Evolutionary conservation across 2,888 invertebrate genomes (phyloP).

Genomic region (Andricus quercusramuli): DNA sequence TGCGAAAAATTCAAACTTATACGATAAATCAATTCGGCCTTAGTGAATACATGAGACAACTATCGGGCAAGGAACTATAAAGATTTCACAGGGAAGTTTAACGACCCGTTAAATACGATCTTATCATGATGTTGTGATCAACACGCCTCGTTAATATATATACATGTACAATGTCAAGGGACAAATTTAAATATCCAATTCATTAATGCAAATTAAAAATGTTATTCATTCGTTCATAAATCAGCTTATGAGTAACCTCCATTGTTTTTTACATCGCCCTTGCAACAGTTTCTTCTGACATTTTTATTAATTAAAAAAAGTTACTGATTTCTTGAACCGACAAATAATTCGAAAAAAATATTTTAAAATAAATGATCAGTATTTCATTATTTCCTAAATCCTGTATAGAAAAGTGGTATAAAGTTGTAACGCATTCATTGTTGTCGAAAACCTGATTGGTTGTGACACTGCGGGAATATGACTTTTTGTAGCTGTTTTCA

Average conservation of each 20-base stretch:
- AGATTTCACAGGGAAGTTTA: slow-evolving; percentile 35
- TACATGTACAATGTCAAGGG: slow-evolving; percentile 11
- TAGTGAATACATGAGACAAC: slow-evolving; percentile 10
- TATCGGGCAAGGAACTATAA: slow-evolving; percentile 25
- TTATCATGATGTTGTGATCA: slow-evolving; percentile 24
- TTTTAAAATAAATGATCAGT: too few species aligned
- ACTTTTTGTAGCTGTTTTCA: too few species aligned
- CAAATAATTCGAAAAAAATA: too few species aligned
- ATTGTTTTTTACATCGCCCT: neutral
- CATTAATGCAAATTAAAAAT: neutral
- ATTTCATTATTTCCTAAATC: too few species aligned
- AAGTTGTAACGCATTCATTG: too few species aligned
- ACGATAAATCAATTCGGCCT: slow-evolving; percentile 26
- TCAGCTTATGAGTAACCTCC: neutral
- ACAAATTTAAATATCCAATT: slow-evolving; percentile 22
- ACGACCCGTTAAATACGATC: slow-evolving; percentile 21
- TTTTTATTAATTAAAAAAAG: too few species aligned
- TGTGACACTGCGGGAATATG: too few species aligned
- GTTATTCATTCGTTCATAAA: neutral
- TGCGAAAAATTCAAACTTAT: slow-evolving; percentile 10
- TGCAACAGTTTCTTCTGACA: too few species aligned
- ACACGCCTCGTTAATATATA: slow-evolving; percentile 11
- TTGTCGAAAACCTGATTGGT: too few species aligned
- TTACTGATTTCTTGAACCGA: too few species aligned
- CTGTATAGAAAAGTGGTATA: too few species aligned